Evolutionary conservation across 1,140 invertebrate genomes (phyloP), one percentile per base, ranked within the genome.

Genomic region (Solenopsis invicta): DNA sequence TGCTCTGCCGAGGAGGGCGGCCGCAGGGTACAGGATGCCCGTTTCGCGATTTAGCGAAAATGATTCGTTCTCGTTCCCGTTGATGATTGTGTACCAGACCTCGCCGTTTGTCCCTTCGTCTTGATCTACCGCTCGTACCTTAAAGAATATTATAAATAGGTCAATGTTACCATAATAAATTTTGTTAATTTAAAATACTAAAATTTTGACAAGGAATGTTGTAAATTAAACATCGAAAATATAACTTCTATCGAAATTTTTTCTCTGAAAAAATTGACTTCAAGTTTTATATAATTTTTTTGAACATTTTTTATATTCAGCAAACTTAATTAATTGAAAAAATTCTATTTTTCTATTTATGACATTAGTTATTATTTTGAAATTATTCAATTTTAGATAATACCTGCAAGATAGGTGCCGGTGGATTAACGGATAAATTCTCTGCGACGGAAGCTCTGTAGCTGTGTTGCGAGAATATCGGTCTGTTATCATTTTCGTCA

Each of bases 401-500:
- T 75, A 97, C 96, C 93, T 98, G 97, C 13, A 99, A 93, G 48
- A 99, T 97, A 0, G 98, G 97, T 0, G 97, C 96, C 0, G 97
- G 98, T 3, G 97, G 97, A 93, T 97, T 96, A 45, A 98, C 94
- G 13, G 97, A 96, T 13, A 98, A 96, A 93, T 98, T 98, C 93
- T 99, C 98, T 1, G 97, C 97, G 1, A 99, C 97, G 0, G 96
- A 97, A 0, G 98, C 97, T 88, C 97, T 97, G 93, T 98, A 98
- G 24, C 96, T 96, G 64, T 97, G 96, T 86, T 97, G 97, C 1
- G 96, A 96, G 93, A 99, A 98, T 78, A 97, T 95, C 0, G 98
- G 98, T 4, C 97, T 92, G 94, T 98, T 98, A 93, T 99, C 98
- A 94, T 99, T 98, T 1, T 98, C 96, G 94, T 99, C 98, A 24